These are phyloP conservation scores for Thymelicus lineola DNA, from an alignment of 2,888 invertebrate species.

Conservation along the genomic window DNA sequence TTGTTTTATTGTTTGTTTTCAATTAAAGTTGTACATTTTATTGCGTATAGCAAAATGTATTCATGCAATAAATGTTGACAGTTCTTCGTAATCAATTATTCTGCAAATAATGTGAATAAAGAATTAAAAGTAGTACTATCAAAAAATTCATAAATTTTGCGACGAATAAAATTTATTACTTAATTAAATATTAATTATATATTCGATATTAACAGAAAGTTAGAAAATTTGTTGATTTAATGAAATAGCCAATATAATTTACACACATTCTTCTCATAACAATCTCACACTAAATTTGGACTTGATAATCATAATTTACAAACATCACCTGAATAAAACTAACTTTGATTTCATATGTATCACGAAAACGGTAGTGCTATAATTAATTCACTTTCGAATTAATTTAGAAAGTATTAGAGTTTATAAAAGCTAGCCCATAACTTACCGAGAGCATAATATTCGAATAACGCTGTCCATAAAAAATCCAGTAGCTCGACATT, in stretches of 20 bases:
- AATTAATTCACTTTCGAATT: constrained; percentile 13
- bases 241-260: neutral
- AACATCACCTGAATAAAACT: constrained; percentile 6
- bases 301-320: constrained; percentile 5
- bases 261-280: neutral
- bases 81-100: neutral
- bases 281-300: neutral
- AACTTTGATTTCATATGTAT: neutral
- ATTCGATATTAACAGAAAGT: neutral
- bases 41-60: neutral
- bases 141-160: too few species aligned
- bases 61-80: neutral
- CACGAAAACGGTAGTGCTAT: neutral
- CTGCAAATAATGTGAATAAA: too few species aligned
- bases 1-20: constrained; percentile 67
- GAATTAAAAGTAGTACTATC: too few species aligned
- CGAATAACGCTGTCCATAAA: constrained; percentile 7
- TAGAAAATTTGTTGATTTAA: neutral
- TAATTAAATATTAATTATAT: neutral
- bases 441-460: neutral
- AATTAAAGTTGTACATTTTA: constrained; percentile 56
- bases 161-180: too few species aligned
- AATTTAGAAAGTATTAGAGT: neutral
- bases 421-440: constrained; percentile 5
- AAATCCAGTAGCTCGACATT: constrained; percentile 21